Evolutionary conservation across 2,888 invertebrate species (phyloP).

Genomic region (Vesta saturnalis): DNA sequence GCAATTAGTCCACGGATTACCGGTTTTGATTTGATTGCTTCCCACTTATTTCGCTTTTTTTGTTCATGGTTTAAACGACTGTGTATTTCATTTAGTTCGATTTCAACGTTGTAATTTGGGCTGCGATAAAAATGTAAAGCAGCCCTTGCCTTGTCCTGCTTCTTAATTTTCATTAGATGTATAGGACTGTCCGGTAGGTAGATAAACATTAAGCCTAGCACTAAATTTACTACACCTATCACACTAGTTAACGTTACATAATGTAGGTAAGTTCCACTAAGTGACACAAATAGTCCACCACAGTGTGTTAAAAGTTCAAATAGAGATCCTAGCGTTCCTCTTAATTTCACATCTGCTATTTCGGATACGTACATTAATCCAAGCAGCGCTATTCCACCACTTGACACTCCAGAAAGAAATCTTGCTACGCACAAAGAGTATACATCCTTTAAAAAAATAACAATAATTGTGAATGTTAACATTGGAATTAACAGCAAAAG

Average conservation of each 20-base stretch:
- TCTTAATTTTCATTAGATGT: slow-evolving; percentile 69
- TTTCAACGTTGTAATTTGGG: slow-evolving; percentile 68
- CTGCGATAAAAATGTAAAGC: slow-evolving; percentile 77
- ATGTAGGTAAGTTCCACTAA: slow-evolving; percentile 72
- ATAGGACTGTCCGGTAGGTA: slow-evolving; percentile 79
- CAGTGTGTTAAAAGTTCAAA: slow-evolving; percentile 79
- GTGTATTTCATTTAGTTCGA: slow-evolving; percentile 73
- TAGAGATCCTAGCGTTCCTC: slow-evolving; percentile 82
- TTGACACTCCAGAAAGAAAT: slow-evolving; percentile 74
- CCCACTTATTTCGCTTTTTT: slow-evolving; percentile 60
- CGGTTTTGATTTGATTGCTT: slow-evolving; percentile 69
- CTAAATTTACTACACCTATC: slow-evolving; percentile 70
- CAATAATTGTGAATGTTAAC: slow-evolving; percentile 70
- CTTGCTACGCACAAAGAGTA: slow-evolving; percentile 62
- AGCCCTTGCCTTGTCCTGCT: slow-evolving; percentile 67
- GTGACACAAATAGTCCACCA: slow-evolving; percentile 80
- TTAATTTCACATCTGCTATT: slow-evolving; percentile 79
- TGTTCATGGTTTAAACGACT: slow-evolving; percentile 64
- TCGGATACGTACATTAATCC: slow-evolving; percentile 87
- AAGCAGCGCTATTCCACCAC: slow-evolving; percentile 78
- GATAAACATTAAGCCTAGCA: slow-evolving; percentile 69
- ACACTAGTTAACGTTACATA: slow-evolving; percentile 75
- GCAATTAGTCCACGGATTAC: slow-evolving; percentile 76
- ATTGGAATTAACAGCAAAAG: slow-evolving; percentile 71
- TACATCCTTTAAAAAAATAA: slow-evolving; percentile 47